These are phyloP conservation scores for Setophaga coronata DNA, from an alignment of 2,113 vertebrate species.

Conservation along the genomic window DNA sequence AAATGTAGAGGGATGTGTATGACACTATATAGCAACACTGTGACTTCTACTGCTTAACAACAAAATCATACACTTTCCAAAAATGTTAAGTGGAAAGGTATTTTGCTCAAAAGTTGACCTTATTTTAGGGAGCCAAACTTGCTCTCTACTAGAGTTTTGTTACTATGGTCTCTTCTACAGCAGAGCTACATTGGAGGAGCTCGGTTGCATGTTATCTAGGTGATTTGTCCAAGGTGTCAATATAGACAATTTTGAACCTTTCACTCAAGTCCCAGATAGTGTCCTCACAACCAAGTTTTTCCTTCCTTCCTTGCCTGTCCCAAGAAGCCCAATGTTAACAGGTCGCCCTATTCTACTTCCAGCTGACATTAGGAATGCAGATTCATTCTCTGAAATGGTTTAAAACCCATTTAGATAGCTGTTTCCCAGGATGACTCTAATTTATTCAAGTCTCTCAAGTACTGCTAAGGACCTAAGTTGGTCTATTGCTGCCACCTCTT, in stretches of 20 bases:
- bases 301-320: background rate
- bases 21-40: background rate
- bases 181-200: background rate
- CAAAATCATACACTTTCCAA: background rate
- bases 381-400: background rate
- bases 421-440: background rate
- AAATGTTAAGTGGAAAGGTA: background rate
- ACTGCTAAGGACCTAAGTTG: background rate
- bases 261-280: background rate
- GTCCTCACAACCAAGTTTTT: background rate
- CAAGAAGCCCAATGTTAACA: background rate
- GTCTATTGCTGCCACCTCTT: background rate
- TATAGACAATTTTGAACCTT: background rate
- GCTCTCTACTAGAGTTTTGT: background rate
- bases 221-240: background rate
- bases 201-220: background rate
- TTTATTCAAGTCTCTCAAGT: background rate
- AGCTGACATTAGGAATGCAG: background rate
- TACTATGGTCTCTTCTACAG: background rate
- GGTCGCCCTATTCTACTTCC: background rate
- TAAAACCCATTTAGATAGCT: background rate
- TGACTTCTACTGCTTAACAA: background rate
- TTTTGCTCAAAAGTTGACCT: background rate
- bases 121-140: background rate
- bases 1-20: rapidly evolving